Evolutionary conservation across 2,888 invertebrate genomes (phyloP), one percentile per base, ranked within the genome.

Genomic region (Callyntrura sp.): DNA sequence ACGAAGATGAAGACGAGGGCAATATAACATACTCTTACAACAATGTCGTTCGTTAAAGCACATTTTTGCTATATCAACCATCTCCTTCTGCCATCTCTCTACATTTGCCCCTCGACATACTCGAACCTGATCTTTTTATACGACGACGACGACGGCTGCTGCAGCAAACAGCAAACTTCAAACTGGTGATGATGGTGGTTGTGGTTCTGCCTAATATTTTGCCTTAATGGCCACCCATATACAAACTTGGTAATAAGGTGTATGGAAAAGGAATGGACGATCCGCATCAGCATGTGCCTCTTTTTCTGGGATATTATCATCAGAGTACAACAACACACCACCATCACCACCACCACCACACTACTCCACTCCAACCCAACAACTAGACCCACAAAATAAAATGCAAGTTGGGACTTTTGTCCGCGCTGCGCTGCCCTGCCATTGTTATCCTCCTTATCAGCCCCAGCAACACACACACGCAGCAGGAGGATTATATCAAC

Each of bases 171-270:
- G 9, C n/a, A 14, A 51, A 14, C 11, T 51, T 65, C 12, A 12
- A 28, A n/a, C 23, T 62, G 35, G 5, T 20, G 4, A 8, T 23
- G 9, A 1, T 17, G 57, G n/a, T 57, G n/a, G 60, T 8, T 20
- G 23, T 23, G 20, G 11, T 20, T 20, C 17, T 43, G 70, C 70
- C 70, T 70, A 70, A 28, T 45, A 14, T 25, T 65, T 89, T 85
- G 81, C 89, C 60, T 89, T 90, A 90, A 90, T 85, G 81, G 85
- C 90, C 90, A 90, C 90, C 86, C 82, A 90, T 86, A 90, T 86
- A 90, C 86, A 90, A 86, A 90, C 35, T 86, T 82, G 90, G 76
- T 70, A 89, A 88, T 60, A 78, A 85, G 62, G 81, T 79, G 65
- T 35, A 23, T 45, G 20, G 70, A 73, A 20, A 45, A 23, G 14